Percentiles rank a stretch among this genome's conserved stretches.
phyloP scores from a whole-genome alignment of 2,113 vertebrate species.

The Mesocricetus auratus region DNA sequence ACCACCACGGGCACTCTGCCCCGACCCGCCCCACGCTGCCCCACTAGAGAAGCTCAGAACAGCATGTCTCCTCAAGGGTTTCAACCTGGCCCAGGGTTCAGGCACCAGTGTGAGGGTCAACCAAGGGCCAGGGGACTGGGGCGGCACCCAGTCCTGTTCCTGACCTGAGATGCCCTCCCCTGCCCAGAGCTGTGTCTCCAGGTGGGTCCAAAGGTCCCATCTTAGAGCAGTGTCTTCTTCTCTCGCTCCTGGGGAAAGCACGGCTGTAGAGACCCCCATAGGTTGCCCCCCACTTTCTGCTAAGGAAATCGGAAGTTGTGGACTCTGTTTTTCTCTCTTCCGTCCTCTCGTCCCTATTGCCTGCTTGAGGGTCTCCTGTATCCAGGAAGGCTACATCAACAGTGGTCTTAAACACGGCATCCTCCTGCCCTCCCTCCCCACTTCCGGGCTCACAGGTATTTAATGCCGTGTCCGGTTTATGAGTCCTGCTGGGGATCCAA shows the following conservation, averaged over 20 bases:
- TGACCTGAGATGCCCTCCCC: not conserved
- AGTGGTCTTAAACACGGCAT: not conserved
- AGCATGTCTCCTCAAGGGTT: slow-evolving; percentile 1
- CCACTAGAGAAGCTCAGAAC: not conserved
- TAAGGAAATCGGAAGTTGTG: not conserved
- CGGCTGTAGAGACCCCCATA: not conserved
- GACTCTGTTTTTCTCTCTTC: not conserved
- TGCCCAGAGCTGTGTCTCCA: not conserved
- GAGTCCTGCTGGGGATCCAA: too few species aligned
- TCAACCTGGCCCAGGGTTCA: slow-evolving; percentile 52
- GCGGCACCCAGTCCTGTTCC: not conserved
- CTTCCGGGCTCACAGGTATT: not conserved
- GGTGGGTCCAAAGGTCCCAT: not conserved
- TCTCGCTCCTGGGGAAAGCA: not conserved
- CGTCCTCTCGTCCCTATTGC: too few species aligned
- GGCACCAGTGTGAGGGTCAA: slow-evolving; percentile 31
- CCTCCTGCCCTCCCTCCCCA: not conserved
- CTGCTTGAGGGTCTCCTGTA: too few species aligned
- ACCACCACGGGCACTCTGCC: accelerated
- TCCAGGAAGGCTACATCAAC: not conserved
- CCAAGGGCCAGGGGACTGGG: not conserved
- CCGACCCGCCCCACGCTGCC: accelerated
- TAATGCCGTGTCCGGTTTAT: not conserved
- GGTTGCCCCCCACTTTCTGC: not conserved
- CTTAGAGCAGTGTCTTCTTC: not conserved